Evolutionary conservation across 2,113 vertebrate genomes (phyloP).

Genomic region (Hucho hucho): DNA sequence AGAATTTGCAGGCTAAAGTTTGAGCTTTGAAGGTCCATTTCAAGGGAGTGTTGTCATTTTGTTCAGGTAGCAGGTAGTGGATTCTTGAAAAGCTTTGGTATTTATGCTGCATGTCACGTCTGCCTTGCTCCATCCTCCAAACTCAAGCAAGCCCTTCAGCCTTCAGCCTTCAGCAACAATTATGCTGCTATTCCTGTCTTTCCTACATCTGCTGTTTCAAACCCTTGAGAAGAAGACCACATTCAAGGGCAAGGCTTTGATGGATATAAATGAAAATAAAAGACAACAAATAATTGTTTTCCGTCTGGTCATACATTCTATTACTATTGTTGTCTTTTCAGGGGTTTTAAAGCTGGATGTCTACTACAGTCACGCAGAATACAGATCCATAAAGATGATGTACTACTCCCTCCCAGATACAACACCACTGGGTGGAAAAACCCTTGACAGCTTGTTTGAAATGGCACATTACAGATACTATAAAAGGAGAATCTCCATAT

Average conservation of each 20-base stretch:
- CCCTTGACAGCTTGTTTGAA: conserved; percentile 63
- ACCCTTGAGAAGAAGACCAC: no score
- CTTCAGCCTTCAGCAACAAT: no score
- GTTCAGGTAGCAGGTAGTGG: no score
- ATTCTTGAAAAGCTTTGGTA: no score
- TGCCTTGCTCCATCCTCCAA: no score
- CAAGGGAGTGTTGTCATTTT: no score
- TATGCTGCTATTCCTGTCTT: no score
- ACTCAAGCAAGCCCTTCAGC: no score
- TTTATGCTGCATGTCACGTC: no score
- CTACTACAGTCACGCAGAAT: conserved; percentile 38
- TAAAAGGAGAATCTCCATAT: conserved; percentile 64
- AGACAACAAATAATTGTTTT: conserved; percentile 25
- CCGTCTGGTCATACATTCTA: conserved; percentile 13
- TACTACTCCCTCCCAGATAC: conserved; percentile 43
- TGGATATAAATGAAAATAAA: conserved; percentile 11
- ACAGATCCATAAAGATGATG: conserved; percentile 53
- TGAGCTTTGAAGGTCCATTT: no score
- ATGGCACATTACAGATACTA: conserved; percentile 55
- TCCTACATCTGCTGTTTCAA: not conserved
- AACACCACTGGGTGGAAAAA: conserved; percentile 34
- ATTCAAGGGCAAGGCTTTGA: not conserved
- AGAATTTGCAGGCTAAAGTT: no score
- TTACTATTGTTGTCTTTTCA: conserved; percentile 32
- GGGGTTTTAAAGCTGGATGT: conserved; percentile 34